Base-by-base conservation (phyloP, 2,797 vertebrate genomes). In the Micrastur ruficollis region DNA sequence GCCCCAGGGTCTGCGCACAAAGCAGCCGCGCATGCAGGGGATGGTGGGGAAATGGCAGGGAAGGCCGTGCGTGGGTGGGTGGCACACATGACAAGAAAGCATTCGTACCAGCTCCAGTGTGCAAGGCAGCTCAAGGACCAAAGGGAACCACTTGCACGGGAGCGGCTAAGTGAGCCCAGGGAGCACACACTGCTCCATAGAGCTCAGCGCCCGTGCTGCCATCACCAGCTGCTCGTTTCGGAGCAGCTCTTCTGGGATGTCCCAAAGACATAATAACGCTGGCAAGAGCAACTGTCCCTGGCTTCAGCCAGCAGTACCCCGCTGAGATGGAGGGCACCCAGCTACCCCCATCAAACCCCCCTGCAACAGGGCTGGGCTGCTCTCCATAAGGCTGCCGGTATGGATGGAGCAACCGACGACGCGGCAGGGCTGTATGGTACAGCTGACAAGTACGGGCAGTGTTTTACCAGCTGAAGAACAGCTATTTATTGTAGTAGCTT, bases 401-500 rank as follows among this genome's bases (percentile, higher is more conserved):
- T 5, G 18, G 65, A 44, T 4, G 38, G 52, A 16, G 14, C 65
- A n/a, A 22, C 23, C 19, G 65, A 9, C 40, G 8, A 9, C 2
- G 14, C 5, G 1, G 17, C 8, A 3, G 15, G 31, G 47, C 1
- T 17, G 40, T 3, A 15, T 0, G 22, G 61, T 26, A 23, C 36
- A 8, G 46, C 46, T 13, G 29, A 31, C 8, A 19, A 4, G 23
- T 3, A 3, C 1, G 4, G 32, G 19, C 21, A 12, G 17, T 3
- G 13, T 25, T 40, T 27, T 4, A 34, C 19, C 18, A 2, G 46
- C 40, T 56, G 27, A 50, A 40, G 40, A 53, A 9, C 46, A 19
- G 52, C 74, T 22, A 31, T 38, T 71, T 47, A 19, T 36, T 25
- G 23, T 6, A 26, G 52, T 5, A 38, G 44, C 42, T 72, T 8